Base-by-base conservation (phyloP, 2,797 vertebrate genomes). In the Diplodus sargus region DNA sequence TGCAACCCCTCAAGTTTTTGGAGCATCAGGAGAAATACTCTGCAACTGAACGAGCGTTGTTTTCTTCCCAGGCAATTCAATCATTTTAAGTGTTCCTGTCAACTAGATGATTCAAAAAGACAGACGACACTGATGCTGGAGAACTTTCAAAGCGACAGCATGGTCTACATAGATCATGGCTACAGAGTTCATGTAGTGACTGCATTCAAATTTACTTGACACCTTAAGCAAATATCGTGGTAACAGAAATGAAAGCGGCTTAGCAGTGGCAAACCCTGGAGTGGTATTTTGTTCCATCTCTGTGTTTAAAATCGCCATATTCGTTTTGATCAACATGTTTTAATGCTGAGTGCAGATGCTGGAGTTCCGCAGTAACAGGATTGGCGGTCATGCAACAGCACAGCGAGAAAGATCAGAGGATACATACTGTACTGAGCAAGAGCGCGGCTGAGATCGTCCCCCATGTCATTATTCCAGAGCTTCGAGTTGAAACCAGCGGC, bases 351-450 rank as follows among this genome's bases (percentile, higher is more conserved):
- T 79, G 89, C 74, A 87, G 76, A 79, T 69, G 75, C 74, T 76
- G 68, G 78, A 73, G 76, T 70, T 89, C 84, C 68, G 56, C 58
- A 71, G 88, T 80, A 90, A 93, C 82, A 90, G 90, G 90, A 91
- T 89, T 90, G 92, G 91, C 82, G 90, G 84, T 94, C 95, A 95
- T 96, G 94, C 94, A 96, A 95, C 94, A 93, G 95, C 94, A 93
- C 94, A 95, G 93, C 87, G 89, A 93, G 93, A 92, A 94, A 91
- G 92, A 93, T 93, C 92, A 93, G 94, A 93, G 90, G 90, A 95
- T 96, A 96, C 95, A 95, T 96, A 96, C 95, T 95, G 95, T 93
- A 87, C 93, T 91, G 93, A 92, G 91, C 92, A 93, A 92, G 92
- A 91, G 91, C 88, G 90, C 90, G 84, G 94, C 89, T 90, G 93